phyloP scores from a whole-genome alignment of 1,140 invertebrate species.

The Drosophila baimaii region DNA sequence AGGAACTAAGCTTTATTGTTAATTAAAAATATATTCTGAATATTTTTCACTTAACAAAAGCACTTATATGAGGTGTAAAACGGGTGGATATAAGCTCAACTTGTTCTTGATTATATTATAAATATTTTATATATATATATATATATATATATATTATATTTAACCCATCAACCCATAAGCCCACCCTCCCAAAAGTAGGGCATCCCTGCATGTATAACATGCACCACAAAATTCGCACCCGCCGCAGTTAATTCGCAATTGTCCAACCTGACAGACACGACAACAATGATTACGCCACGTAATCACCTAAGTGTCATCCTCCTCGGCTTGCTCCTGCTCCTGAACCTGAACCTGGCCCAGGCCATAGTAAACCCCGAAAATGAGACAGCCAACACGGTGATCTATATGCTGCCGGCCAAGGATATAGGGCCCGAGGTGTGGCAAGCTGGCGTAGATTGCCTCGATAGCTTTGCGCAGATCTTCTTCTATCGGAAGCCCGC shows the following conservation, averaged over 20 bases:
- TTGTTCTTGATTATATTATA: no score
- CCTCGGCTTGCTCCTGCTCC: conserved; percentile 4
- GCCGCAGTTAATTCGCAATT: conserved; percentile 57
- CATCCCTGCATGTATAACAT: conserved; percentile 33
- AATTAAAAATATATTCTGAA: not conserved
- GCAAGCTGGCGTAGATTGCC: conserved; percentile 70
- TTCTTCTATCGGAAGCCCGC: conserved; percentile 62
- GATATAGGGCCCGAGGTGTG: conserved; percentile 61
- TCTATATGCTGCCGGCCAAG: conserved; percentile 65
- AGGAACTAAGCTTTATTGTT: not conserved
- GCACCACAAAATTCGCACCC: conserved; percentile 23
- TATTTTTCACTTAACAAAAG: not conserved
- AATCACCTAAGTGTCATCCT: conserved; percentile 21
- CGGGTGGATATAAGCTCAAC: no score
- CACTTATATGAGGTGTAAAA: not conserved
- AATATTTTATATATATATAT: not conserved
- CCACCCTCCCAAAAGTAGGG: not conserved
- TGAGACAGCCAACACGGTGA: conserved; percentile 68
- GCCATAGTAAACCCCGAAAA: conserved; percentile 71
- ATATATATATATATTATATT: no score
- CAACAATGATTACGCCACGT: conserved; percentile 41
- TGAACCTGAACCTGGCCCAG: not conserved
- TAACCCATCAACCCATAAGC: not conserved
- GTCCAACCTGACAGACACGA: conserved; percentile 26
- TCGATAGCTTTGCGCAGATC: conserved; percentile 69